These are phyloP conservation scores for Drosophila nigrodunni DNA, from an alignment of 1,140 invertebrate genomes.

Conservation along the genomic window DNA sequence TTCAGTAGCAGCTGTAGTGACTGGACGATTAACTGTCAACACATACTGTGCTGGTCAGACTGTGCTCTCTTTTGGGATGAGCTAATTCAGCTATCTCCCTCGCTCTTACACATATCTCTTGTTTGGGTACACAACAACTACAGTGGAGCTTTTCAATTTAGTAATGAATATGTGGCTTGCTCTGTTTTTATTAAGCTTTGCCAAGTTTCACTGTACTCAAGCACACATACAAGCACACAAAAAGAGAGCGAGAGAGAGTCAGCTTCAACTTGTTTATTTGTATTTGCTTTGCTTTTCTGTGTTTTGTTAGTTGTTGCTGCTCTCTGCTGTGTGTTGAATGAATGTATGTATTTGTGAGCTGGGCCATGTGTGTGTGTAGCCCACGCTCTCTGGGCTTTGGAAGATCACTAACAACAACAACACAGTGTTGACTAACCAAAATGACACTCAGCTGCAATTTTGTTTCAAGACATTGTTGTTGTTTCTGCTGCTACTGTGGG, in stretches of 20 bases:
- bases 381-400: constrained; percentile 52
- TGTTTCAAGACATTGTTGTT: constrained; percentile 30
- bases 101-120: constrained; percentile 13
- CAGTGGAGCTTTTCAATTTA: constrained; percentile 36
- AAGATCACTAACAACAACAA: constrained; percentile 50
- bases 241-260: constrained; percentile 21
- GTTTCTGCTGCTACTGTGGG: constrained; percentile 18
- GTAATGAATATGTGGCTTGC: constrained; percentile 13
- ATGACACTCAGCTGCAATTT: constrained; percentile 55
- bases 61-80: constrained; percentile 42
- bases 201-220: constrained; percentile 41
- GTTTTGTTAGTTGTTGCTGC: constrained; percentile 42
- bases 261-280: constrained; percentile 15
- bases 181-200: constrained; percentile 25
- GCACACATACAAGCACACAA: constrained; percentile 14
- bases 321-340: constrained; percentile 34
- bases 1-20: neutral
- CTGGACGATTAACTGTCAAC: constrained; percentile 26
- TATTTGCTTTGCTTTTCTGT: constrained; percentile 40
- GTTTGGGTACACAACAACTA: constrained; percentile 16
- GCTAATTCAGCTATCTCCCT: constrained; percentile 38
- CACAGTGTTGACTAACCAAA: constrained; percentile 40
- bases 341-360: constrained; percentile 1
- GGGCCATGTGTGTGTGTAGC: constrained; percentile 15
- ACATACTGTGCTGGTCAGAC: constrained; percentile 43